phyloP scores from a whole-genome alignment of 2,113 vertebrate species.

The Cisticola juncidis region DNA sequence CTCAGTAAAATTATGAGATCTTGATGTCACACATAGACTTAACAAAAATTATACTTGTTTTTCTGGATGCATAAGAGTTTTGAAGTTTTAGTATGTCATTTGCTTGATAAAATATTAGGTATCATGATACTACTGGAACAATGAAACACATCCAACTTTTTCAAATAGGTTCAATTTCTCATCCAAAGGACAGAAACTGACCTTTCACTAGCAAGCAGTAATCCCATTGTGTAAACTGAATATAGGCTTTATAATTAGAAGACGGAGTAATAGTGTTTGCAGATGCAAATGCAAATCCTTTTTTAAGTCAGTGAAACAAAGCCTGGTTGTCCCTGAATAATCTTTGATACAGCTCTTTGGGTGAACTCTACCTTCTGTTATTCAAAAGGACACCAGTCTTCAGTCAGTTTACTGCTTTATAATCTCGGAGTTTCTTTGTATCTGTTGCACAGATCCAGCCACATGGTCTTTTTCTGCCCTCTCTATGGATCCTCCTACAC shows the following conservation, averaged over 20 bases:
- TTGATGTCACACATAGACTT: not conserved
- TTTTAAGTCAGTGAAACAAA: not conserved
- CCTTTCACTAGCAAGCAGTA: not conserved
- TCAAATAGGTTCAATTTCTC: not conserved
- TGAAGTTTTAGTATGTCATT: not conserved
- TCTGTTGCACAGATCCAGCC: not conserved
- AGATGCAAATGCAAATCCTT: slow-evolving; percentile 10
- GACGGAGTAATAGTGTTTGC: not conserved
- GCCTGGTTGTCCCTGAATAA: not conserved
- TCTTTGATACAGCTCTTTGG: not conserved
- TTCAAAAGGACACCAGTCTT: not conserved
- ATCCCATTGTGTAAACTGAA: not conserved
- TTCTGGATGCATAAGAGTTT: not conserved
- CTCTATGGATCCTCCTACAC: not conserved
- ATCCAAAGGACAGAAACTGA: not conserved
- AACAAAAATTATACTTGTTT: not conserved
- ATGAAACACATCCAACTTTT: not conserved
- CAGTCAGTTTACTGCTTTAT: not conserved
- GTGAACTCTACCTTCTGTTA: not conserved
- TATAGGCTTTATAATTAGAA: not conserved
- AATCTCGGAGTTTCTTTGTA: not conserved
- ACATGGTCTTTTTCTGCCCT: accelerated
- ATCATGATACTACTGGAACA: not conserved
- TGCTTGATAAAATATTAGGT: not conserved
- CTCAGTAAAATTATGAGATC: not conserved